phyloP scores from a whole-genome alignment of 2,797 vertebrate species.

The Pterois miles region DNA sequence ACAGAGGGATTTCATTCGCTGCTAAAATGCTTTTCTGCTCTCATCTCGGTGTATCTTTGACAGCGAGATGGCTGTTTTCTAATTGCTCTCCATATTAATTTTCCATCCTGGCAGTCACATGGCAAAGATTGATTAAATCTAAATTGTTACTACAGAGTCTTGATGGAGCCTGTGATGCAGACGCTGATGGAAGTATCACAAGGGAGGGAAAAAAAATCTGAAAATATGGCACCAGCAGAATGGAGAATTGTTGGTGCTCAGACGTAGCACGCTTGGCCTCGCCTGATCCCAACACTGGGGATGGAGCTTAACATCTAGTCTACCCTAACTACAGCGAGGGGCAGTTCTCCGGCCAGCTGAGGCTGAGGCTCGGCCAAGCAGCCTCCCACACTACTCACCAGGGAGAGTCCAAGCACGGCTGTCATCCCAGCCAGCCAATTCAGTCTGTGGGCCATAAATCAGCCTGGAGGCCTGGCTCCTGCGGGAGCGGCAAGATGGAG shows the following conservation, averaged over 20 bases:
- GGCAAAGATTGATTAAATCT: constrained; percentile 81
- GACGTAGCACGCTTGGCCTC: constrained; percentile 39
- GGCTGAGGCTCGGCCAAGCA: constrained; percentile 66
- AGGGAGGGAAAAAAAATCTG: constrained; percentile 13
- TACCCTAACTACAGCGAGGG: constrained; percentile 64
- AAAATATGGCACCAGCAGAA: constrained; percentile 36
- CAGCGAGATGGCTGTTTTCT: constrained; percentile 74
- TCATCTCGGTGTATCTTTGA: constrained; percentile 62
- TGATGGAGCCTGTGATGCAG: constrained; percentile 71
- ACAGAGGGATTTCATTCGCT: constrained; percentile 33
- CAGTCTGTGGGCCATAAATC: constrained; percentile 85
- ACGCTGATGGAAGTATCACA: constrained; percentile 57
- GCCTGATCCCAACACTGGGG: constrained; percentile 50
- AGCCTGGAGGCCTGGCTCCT: constrained; percentile 83
- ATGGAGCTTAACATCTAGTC: constrained; percentile 60
- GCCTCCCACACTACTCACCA: constrained; percentile 73
- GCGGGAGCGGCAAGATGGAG: constrained; percentile 86
- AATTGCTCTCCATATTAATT: constrained; percentile 80
- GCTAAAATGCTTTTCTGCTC: constrained; percentile 48
- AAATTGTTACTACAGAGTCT: constrained; percentile 76
- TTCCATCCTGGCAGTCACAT: constrained; percentile 77
- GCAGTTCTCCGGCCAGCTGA: constrained; percentile 69
- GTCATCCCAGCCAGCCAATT: constrained; percentile 84
- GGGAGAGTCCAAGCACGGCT: constrained; percentile 83
- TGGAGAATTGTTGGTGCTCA: constrained; percentile 15